Base-by-base conservation (phyloP, 2,113 vertebrate genomes). In the Gorilla gorilla region DNA sequence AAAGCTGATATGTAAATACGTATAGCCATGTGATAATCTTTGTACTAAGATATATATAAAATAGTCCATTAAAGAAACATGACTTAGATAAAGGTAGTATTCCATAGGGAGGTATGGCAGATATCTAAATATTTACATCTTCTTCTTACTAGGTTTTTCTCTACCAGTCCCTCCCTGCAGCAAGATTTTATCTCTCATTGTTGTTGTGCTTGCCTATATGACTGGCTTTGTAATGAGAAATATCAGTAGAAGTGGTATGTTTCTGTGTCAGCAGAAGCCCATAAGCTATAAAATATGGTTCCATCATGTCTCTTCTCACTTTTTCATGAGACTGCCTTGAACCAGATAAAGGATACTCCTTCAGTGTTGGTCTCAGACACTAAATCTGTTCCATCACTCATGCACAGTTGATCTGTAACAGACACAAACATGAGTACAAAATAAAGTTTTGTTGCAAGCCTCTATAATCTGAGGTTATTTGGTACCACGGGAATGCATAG, bases 291-390 rank as follows among this genome's bases (percentile, higher is more conserved):
- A 64, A n/a, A n/a, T 48, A 43, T 18, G 23, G 38, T 61, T 61
- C n/a, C 7, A 18, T n/a, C 25, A 27, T 22, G 1, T 89, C 27
- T 72, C 1, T 72, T 87, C 88, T 79, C 64, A 64, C 6, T 30
- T 27, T 80, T 66, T 8, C 30, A 23, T 43, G 35, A 82, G 11
- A 64, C 11, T 6, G 50, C 0, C 23, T 38, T 72, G 43, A 81
- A 17, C 9, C 8, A 76, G 35, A 30, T n/a, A 35, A 57, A 3
- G 72, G 14, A 0, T 16, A 0, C 1, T 61, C 7, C 32, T 48
- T 89, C 20, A 10, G 1, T 38, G 0, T 50, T 82, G 50, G 4
- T 61, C 12, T n/a, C 22, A 14, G 55, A 61, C 9, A 27, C 5
- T 48, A 25, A 40, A 64, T 18, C 6, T 82, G 57, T 89, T 55